Evolutionary conservation across 2,113 vertebrate species (phyloP).

Genomic region (Sciurus niger): DNA sequence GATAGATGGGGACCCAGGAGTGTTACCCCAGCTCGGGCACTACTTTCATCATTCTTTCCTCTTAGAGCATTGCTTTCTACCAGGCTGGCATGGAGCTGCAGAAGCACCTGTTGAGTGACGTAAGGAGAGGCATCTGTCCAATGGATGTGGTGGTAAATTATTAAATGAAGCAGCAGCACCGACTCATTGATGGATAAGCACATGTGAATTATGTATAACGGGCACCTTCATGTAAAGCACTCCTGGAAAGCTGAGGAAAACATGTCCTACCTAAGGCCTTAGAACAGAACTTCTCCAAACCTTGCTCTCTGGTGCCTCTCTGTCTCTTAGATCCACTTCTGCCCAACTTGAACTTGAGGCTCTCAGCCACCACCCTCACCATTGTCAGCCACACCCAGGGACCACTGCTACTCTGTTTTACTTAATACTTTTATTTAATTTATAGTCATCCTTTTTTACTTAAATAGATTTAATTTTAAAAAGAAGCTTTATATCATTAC

Average conservation of each 20-base stretch:
- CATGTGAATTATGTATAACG: conserved; percentile 74
- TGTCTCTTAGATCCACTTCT: not conserved
- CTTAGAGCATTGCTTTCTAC: conserved; percentile 81
- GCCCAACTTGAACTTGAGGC: not conserved
- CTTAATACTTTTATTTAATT: conserved; percentile 75
- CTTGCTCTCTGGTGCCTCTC: not conserved
- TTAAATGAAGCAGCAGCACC: conserved; percentile 75
- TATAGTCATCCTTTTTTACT: conserved; percentile 74
- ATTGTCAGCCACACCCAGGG: conserved; percentile 53
- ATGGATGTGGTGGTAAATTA: conserved; percentile 71
- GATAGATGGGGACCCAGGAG: conserved; percentile 71
- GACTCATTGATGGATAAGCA: conserved; percentile 81
- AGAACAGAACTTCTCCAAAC: conserved; percentile 10
- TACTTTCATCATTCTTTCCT: conserved; percentile 80
- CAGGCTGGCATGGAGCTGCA: conserved; percentile 78
- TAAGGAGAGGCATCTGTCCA: conserved; percentile 77
- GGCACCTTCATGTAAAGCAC: conserved; percentile 77
- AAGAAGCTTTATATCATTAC: conserved; percentile 79
- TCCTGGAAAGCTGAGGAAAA: conserved; percentile 76
- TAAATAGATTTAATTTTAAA: conserved; percentile 83
- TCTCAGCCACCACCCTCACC: not conserved
- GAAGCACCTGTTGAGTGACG: conserved; percentile 77
- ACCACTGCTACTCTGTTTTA: not conserved
- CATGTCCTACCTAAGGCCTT: conserved; percentile 62
- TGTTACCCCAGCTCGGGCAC: conserved; percentile 62